Conservation (phyloP, 2,113 vertebrate genomes). For the Phalacrocorax carbo region DNA sequence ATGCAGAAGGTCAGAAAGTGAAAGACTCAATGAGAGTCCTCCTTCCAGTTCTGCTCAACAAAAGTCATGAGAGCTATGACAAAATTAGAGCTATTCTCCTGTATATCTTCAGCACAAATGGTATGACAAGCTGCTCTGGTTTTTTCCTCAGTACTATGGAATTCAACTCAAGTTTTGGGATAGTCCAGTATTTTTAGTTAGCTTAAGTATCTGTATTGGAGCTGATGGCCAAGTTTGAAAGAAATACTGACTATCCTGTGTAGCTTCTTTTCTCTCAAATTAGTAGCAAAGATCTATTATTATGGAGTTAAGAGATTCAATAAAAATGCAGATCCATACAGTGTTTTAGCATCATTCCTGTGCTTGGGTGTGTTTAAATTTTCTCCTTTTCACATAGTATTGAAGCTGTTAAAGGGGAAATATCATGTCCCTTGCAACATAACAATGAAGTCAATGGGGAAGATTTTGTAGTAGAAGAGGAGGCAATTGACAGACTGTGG, state of each 20-base stretch:
- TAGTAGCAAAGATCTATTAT: background rate
- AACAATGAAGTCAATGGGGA: background rate
- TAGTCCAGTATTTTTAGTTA: background rate
- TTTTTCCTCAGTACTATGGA: background rate
- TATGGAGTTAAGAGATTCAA: background rate
- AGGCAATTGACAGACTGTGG: background rate
- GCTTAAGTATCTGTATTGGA: background rate
- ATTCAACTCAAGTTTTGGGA: background rate
- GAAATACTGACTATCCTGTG: background rate
- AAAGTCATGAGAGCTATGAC: constrained; percentile 82
- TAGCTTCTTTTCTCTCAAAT: background rate
- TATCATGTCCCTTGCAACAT: background rate
- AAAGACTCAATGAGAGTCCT: constrained; percentile 95
- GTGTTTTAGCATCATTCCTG: background rate
- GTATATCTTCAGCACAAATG: constrained; percentile 94
- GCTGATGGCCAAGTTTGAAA: background rate
- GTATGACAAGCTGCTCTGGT: constrained; percentile 64
- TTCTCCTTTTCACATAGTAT: background rate
- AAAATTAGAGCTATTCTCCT: constrained; percentile 95
- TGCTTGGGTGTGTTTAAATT: background rate
- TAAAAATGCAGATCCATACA: background rate
- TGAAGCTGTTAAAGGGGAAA: background rate
- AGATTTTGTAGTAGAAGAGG: background rate
- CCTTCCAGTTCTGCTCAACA: constrained; percentile 88
- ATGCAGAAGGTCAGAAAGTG: constrained; percentile 89